Evolutionary conservation across 35 echinoderm and acorn worm species (phyloP).

Genomic region (Hemicentrotus pulcherrimus): DNA sequence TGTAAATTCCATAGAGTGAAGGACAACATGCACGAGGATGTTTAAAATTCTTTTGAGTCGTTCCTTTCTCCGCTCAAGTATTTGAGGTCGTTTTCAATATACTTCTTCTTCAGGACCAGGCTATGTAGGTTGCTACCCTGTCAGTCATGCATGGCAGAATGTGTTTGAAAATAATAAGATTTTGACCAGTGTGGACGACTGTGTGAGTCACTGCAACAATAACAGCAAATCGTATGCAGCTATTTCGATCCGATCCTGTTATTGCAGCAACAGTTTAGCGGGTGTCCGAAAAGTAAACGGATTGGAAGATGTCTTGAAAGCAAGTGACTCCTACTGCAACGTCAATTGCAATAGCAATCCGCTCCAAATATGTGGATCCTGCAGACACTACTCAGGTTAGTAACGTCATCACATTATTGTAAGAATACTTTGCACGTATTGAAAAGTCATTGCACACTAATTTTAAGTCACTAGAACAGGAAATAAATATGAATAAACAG

Average conservation of each 20-base stretch:
- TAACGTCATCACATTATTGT: no score
- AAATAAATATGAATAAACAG: no score
- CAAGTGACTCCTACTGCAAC: neutral
- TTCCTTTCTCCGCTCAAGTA: no score
- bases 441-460: no score
- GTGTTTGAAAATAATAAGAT: neutral
- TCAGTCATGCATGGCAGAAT: neutral
- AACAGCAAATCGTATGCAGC: neutral
- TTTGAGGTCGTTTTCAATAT: no score
- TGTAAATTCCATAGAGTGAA: no score
- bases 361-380: neutral
- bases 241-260: neutral
- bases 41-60: no score
- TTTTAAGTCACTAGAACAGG: no score
- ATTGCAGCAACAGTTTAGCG: neutral
- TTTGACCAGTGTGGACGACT: neutral
- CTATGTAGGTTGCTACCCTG: neutral
- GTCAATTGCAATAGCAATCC: neutral
- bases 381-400: neutral
- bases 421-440: no score
- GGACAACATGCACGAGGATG: no score
- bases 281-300: neutral
- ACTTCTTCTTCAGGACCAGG: no score
- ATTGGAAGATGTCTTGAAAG: no score
- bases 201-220: neutral